phyloP scores from a whole-genome alignment of 2,888 invertebrate species.

The Nemotelus nigrinus region DNA sequence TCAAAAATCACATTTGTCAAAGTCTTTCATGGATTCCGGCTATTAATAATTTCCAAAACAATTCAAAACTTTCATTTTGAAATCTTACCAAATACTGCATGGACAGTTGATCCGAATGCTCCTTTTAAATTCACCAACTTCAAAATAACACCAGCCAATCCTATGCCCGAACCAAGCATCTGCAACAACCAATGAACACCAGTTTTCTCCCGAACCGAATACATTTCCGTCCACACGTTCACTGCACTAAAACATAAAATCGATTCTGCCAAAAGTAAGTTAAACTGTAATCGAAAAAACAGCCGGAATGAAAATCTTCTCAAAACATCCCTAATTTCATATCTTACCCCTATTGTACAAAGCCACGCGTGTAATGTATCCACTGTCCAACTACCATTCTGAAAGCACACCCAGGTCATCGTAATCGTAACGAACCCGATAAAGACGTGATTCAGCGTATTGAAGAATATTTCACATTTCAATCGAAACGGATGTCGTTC shows the following conservation, averaged over 20 bases:
- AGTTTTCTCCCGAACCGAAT: slow-evolving; percentile 16
- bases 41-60: too few relatives aligned
- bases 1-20: too few relatives aligned
- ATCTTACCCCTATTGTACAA: slow-evolving; percentile 58
- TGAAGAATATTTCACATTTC: slow-evolving; percentile 57
- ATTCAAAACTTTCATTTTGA: neutral
- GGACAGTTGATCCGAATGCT: slow-evolving; percentile 60
- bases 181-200: slow-evolving; percentile 59
- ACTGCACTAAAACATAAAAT: slow-evolving; percentile 62
- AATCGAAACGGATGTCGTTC: slow-evolving; percentile 35
- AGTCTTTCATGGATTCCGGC: too few relatives aligned
- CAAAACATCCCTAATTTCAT: neutral
- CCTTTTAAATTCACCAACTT: slow-evolving; percentile 57
- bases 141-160: slow-evolving; percentile 57
- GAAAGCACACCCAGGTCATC: slow-evolving; percentile 59
- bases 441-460: slow-evolving; percentile 61
- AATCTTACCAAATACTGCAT: slow-evolving; percentile 58
- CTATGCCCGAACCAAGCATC: slow-evolving; percentile 60
- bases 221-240: slow-evolving; percentile 57
- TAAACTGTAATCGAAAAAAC: slow-evolving; percentile 56
- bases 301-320: neutral
- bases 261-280: slow-evolving; percentile 61
- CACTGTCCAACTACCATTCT: slow-evolving; percentile 56
- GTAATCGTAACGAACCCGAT: slow-evolving; percentile 59
- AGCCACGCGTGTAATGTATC: slow-evolving; percentile 62